Conservation (phyloP, 2,113 vertebrate genomes). For the Passer montanus region DNA sequence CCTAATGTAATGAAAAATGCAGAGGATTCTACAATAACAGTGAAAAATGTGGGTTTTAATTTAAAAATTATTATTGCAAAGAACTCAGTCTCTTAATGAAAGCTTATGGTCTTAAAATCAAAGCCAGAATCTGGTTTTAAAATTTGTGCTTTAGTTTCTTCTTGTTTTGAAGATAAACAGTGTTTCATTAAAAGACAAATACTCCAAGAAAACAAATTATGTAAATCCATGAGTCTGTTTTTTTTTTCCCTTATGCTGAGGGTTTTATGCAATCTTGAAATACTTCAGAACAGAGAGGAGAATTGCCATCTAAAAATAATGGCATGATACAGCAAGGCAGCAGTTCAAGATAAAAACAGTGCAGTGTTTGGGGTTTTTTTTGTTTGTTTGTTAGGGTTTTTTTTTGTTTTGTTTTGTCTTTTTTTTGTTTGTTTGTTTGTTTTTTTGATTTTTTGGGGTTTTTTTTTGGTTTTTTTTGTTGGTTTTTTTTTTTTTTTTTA, state of each 20-base stretch:
- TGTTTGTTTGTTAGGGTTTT: no score
- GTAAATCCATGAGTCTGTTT: neutral
- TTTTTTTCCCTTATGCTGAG: neutral
- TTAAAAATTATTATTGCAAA: neutral
- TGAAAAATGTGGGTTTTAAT: neutral
- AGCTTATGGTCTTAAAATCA: neutral
- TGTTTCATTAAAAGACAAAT: neutral
- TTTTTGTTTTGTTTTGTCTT: no score
- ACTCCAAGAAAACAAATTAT: neutral
- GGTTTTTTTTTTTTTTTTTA: no score
- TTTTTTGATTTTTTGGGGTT: no score
- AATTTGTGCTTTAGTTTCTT: neutral
- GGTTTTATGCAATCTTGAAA: neutral
- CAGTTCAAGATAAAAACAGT: neutral
- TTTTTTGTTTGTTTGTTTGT: no score
- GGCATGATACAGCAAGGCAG: neutral
- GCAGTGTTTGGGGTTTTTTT: no score
- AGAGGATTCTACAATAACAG: neutral
- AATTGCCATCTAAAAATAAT: neutral
- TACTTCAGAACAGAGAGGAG: neutral
- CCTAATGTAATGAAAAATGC: neutral
- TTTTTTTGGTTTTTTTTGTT: no score
- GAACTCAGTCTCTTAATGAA: neutral
- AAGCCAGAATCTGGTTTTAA: neutral
- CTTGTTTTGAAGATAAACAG: neutral